Evolutionary conservation across 1,140 invertebrate genomes (phyloP).

Genomic region (Papilio aristodemus): DNA sequence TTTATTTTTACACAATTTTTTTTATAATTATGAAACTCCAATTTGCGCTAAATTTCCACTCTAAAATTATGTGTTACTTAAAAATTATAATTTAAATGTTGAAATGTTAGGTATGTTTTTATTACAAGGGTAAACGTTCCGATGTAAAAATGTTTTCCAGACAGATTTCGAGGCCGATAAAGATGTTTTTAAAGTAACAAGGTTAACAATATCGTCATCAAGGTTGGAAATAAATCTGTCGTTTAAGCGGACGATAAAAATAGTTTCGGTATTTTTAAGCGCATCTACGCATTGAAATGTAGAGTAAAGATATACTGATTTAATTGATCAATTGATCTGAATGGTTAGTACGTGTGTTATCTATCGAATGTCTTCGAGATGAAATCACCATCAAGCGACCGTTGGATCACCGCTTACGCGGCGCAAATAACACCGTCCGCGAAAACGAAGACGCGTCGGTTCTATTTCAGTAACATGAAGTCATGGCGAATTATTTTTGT

Average conservation of each 20-base stretch:
- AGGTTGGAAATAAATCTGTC: constrained; percentile 66
- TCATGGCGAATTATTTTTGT: constrained; percentile 72
- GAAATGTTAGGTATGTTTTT: not conserved
- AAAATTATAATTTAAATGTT: not conserved
- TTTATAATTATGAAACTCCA: too few species aligned
- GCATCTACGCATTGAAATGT: constrained; percentile 14
- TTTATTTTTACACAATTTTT: not conserved
- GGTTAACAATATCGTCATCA: constrained; percentile 75
- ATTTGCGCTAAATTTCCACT: not conserved
- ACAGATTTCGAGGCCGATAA: constrained; percentile 47
- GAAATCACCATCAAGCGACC: constrained; percentile 22
- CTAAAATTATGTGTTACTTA: not conserved
- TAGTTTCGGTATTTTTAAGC: constrained; percentile 51
- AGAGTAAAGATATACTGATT: not conserved
- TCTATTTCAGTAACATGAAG: constrained; percentile 73
- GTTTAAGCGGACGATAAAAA: constrained; percentile 48
- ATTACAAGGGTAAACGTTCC: not conserved
- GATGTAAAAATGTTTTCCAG: constrained; percentile 37
- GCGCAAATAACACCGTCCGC: constrained; percentile 40
- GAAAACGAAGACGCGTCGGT: constrained; percentile 46
- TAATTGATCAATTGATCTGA: constrained; percentile 19
- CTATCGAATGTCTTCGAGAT: not conserved
- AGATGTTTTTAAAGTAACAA: constrained; percentile 63
- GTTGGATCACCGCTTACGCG: not conserved
- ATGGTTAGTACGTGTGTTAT: not conserved